Evolutionary conservation across 92 coral and sea anemone species (phyloP).

Genomic region (Anthopleura xanthogrammica): DNA sequence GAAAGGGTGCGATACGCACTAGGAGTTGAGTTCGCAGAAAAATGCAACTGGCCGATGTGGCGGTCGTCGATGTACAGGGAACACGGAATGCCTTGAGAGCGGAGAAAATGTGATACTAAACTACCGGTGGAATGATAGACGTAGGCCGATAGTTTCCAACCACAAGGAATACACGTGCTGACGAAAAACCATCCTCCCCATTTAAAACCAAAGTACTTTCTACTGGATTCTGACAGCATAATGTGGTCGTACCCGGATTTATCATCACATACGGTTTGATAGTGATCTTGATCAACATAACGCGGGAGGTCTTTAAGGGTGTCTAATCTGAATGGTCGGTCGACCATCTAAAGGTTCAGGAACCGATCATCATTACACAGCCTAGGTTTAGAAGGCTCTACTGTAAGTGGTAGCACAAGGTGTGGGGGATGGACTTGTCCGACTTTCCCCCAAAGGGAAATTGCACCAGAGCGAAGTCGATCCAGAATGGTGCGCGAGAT

Average conservation of each 20-base stretch:
- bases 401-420: constrained; percentile 33
- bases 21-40: too few species aligned
- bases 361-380: constrained; percentile 15
- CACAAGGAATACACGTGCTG: background rate
- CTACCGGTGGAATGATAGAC: constrained; percentile 2
- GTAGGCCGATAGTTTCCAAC: constrained; percentile 10
- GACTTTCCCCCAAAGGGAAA: constrained; percentile 27
- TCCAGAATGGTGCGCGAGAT: constrained; percentile 31
- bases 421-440: constrained; percentile 24
- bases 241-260: constrained; percentile 11
- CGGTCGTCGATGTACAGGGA: constrained; percentile 2
- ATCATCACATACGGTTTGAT: constrained; percentile 5
- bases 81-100: too few species aligned
- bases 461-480: constrained; percentile 29
- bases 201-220: constrained; percentile 2
- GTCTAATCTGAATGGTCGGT: background rate
- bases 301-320: background rate
- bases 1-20: background rate
- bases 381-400: constrained; percentile 21
- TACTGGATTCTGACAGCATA: background rate
- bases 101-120: background rate
- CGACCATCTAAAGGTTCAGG: background rate
- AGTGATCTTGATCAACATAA: background rate
- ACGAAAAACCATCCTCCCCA: constrained; percentile 14
- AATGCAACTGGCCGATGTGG: background rate